Conservation (phyloP, 1,140 invertebrate species). For the Zaprionus ghesquierei region DNA sequence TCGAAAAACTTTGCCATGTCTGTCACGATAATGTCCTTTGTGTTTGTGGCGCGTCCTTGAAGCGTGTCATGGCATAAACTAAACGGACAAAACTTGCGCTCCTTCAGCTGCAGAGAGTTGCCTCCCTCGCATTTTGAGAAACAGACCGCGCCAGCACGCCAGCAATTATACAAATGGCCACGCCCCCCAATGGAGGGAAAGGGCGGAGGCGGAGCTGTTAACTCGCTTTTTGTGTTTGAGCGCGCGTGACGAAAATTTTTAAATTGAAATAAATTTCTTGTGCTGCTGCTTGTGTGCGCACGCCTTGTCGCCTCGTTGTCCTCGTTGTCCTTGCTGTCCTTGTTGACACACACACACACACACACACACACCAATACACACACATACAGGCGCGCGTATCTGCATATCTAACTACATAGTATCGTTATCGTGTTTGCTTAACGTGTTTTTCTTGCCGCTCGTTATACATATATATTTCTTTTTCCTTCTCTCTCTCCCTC, state of each 20-base stretch:
- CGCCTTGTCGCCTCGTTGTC: constrained; percentile 34
- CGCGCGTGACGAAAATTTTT: constrained; percentile 80
- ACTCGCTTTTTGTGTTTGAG: constrained; percentile 68
- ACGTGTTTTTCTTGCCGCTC: constrained; percentile 70
- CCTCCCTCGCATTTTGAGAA: neutral
- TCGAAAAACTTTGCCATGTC: constrained; percentile 4
- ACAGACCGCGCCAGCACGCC: constrained; percentile 43
- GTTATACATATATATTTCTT: constrained; percentile 40
- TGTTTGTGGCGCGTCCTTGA: constrained; percentile 61
- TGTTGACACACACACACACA: constrained; percentile 34
- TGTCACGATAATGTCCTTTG: constrained; percentile 64
- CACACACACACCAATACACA: neutral
- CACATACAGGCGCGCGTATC: neutral
- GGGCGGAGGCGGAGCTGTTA: constrained; percentile 31
- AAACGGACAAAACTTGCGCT: constrained; percentile 13
- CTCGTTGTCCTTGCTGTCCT: constrained; percentile 61
- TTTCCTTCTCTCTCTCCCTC: neutral
- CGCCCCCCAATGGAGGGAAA: constrained; percentile 9
- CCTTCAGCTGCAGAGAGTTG: neutral
- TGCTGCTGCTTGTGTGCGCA: constrained; percentile 24
- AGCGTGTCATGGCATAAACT: constrained; percentile 71
- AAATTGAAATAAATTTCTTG: constrained; percentile 77
- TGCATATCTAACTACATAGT: constrained; percentile 58
- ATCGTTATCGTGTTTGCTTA: constrained; percentile 80
- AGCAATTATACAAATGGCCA: constrained; percentile 76